Base-by-base conservation (phyloP, 1,140 invertebrate species). In the Sarcophaga bullata region DNA sequence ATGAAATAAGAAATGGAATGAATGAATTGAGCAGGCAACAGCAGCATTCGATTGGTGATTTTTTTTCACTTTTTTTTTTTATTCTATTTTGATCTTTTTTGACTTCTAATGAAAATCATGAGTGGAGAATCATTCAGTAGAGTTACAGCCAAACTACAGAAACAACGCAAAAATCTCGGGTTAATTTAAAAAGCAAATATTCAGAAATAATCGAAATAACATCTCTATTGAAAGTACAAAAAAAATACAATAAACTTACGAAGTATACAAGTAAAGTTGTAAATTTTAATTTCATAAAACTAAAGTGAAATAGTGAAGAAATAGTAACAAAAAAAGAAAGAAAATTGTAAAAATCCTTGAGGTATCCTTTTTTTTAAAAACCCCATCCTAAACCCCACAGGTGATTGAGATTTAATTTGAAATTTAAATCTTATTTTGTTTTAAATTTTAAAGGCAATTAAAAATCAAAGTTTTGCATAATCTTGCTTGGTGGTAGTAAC, bases 91-190 rank as follows among this genome's bases (percentile, higher is more conserved):
- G 73, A 82, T 86, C 85, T 85, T 37, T 47, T 50, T 73, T 52
- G 84, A 86, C 88, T 89, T 89, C 88, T 89, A 89, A 89, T 89
- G 87, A 84, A 86, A 84, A 86, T 86, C 85, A 85, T 85, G 84
- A 87, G 85, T 81, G 88, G 88, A 89, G 87, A 89, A 89, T 89
- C 86, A 86, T 89, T 89, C 88, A 89, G 88, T 89, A 86, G 85
- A 85, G 84, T 89, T 89, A 89, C 85, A 86, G 87, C 86, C 87
- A 89, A n/a, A 87, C 88, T 84, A 83, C 25, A 86, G 88, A 87
- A 87, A 87, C 88, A 89, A 89, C 88, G 88, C 88, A 84, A 89
- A 89, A 76, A 78, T 83, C 80, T 81, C 72, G 47, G 75, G 11
- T 68, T 19, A 19, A 58, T 25, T 68, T 19, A 68, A 68, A 62